Conservation (phyloP, 2,113 vertebrate genomes). For the Morone saxatilis region DNA sequence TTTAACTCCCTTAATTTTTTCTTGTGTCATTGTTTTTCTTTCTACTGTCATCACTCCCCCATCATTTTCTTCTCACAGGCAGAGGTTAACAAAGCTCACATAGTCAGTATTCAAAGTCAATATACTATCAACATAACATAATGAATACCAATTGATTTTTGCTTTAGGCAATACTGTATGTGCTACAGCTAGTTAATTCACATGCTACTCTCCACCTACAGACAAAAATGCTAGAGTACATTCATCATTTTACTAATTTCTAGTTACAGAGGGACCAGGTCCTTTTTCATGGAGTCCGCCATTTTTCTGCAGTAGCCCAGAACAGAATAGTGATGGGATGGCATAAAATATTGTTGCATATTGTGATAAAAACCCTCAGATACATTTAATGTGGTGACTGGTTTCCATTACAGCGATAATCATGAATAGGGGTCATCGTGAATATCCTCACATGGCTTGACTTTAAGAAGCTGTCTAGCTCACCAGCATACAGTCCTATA, state of each 20-base stretch:
- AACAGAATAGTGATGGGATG: too few species aligned
- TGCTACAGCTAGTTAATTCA: slow-evolving; percentile 2
- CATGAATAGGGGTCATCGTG: too few species aligned
- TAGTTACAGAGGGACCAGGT: too few species aligned
- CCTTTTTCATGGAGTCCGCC: too few species aligned
- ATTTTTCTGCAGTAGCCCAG: too few species aligned
- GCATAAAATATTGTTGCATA: too few species aligned
- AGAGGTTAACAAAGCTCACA: not conserved
- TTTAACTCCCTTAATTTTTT: not conserved
- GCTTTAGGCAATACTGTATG: not conserved
- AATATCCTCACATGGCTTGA: too few species aligned
- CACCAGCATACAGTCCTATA: too few species aligned
- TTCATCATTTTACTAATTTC: not conserved
- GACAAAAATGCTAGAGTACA: not conserved
- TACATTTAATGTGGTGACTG: too few species aligned
- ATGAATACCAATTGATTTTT: slow-evolving; percentile 33
- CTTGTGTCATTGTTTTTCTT: not conserved
- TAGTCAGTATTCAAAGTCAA: slow-evolving; percentile 31
- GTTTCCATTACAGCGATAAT: too few species aligned
- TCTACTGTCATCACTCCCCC: not conserved
- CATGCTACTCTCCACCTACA: not conserved
- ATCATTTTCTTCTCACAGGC: slow-evolving; percentile 6
- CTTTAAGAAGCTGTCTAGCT: too few species aligned
- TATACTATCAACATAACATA: slow-evolving; percentile 24
- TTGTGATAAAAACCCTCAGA: too few species aligned